Conservation (phyloP, 2,113 vertebrate species). For the Hystrix cristata region DNA sequence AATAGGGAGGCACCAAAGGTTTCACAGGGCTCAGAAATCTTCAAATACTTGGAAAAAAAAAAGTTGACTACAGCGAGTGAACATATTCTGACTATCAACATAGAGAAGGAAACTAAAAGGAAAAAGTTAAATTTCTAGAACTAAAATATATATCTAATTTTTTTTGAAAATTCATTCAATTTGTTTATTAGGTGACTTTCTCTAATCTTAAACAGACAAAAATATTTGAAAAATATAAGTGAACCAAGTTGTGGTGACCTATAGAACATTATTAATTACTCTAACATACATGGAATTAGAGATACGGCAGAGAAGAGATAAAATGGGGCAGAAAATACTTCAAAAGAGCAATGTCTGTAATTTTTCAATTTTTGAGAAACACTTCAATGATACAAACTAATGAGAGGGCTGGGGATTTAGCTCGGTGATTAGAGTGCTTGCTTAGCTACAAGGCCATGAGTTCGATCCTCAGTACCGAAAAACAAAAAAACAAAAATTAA, state of each 20-base stretch:
- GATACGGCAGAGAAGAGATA: neutral
- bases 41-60: neutral
- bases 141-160: neutral
- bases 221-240: neutral
- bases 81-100: neutral
- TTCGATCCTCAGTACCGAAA: too few species aligned
- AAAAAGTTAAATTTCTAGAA: neutral
- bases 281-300: neutral
- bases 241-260: neutral
- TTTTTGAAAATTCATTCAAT: neutral
- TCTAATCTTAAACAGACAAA: neutral
- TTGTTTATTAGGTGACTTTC: neutral
- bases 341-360: neutral
- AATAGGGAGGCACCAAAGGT: neutral
- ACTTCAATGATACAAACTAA: neutral
- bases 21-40: neutral
- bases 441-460: too few species aligned
- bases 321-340: neutral
- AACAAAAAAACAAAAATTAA: neutral
- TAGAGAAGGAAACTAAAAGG: neutral
- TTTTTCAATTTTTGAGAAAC: neutral
- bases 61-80: neutral
- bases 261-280: neutral
- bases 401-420: too few species aligned
- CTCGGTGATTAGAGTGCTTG: too few species aligned